Conservation (phyloP, 2,113 vertebrate species). For the Cyphomyrus plagiostoma region DNA sequence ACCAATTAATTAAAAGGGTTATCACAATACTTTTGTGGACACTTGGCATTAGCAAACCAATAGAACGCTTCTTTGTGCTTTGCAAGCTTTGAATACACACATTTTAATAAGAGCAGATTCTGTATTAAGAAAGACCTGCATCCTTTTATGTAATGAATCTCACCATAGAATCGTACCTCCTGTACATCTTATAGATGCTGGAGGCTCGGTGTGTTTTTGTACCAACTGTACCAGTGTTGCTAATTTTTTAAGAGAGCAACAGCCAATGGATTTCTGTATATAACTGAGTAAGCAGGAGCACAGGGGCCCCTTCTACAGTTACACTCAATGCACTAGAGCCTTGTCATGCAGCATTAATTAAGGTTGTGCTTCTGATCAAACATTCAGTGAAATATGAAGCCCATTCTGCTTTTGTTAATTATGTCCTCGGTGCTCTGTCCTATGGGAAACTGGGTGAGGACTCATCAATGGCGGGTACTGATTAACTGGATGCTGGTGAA, state of each 20-base stretch:
- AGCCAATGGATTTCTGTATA: conserved; percentile 18
- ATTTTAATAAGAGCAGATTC: background rate
- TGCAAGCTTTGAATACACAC: background rate
- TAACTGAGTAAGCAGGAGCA: conserved; percentile 16
- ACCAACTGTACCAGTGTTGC: background rate
- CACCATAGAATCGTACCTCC: background rate
- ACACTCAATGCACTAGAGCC: conserved; percentile 27
- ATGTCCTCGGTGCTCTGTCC: background rate
- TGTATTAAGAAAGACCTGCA: background rate
- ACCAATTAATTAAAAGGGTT: background rate
- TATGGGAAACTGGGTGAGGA: background rate
- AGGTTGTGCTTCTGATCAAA: conserved; percentile 43
- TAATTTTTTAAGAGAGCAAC: background rate
- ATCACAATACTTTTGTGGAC: background rate
- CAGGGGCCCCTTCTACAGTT: conserved; percentile 41
- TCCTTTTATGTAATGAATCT: background rate
- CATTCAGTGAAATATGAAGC: conserved; percentile 30
- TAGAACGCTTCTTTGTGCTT: background rate
- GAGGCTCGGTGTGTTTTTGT: background rate
- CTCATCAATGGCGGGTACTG: background rate
- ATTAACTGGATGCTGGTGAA: background rate
- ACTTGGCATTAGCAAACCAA: background rate
- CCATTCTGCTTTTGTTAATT: background rate
- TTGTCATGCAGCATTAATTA: conserved; percentile 23
- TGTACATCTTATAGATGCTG: background rate